phyloP scores from a whole-genome alignment of 2,113 vertebrate species.

The Lathamus discolor region DNA sequence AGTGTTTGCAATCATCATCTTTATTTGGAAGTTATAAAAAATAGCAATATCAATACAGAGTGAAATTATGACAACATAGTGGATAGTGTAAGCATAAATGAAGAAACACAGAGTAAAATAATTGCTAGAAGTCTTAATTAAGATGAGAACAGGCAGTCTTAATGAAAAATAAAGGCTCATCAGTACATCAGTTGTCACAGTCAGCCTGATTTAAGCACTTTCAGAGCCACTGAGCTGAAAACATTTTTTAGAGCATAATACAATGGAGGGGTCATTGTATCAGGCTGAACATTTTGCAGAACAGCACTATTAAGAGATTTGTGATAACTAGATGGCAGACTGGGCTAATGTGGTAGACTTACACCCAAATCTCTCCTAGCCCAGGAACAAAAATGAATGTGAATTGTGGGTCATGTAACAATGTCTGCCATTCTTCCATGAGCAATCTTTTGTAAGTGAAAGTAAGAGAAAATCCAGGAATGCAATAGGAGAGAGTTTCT shows the following conservation, averaged over 20 bases:
- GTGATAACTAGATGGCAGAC: slow-evolving; percentile 33
- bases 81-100: neutral
- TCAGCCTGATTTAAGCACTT: slow-evolving; percentile 24
- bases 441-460: neutral
- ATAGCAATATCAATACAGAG: neutral
- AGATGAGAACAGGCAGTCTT: neutral
- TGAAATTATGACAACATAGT: neutral
- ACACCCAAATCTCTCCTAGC: neutral
- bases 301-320: slow-evolving; percentile 19
- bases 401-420: neutral
- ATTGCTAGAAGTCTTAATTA: slow-evolving; percentile 4
- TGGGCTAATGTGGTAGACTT: slow-evolving; percentile 11
- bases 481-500: neutral
- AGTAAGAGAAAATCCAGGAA: neutral
- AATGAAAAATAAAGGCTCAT: slow-evolving; percentile 24
- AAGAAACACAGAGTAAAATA: neutral
- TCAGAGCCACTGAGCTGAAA: slow-evolving; percentile 51
- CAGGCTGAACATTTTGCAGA: slow-evolving; percentile 40
- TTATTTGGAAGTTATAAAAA: neutral
- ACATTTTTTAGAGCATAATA: slow-evolving; percentile 31
- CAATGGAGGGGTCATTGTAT: slow-evolving; percentile 39
- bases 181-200: neutral
- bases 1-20: neutral
- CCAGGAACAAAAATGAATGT: neutral
- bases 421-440: neutral